Base-by-base conservation (phyloP, 1,140 invertebrate species). In the Anoplolepis gracilipes region DNA sequence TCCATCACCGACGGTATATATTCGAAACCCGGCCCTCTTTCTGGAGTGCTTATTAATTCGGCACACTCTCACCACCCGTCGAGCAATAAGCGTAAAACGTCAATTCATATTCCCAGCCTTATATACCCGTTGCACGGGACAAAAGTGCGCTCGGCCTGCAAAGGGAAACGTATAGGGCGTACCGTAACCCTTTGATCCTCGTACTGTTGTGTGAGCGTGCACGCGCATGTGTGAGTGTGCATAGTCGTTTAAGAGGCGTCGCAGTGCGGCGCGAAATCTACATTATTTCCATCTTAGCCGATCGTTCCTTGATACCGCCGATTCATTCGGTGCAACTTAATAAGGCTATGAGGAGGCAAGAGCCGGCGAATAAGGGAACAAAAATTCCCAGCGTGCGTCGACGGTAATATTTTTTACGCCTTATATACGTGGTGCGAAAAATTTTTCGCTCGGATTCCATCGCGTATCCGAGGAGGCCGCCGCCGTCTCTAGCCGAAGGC, bases 11-110 rank as follows among this genome's bases (percentile, higher is more conserved):
- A 72, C 70, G 76, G 84, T 90, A 78, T 82, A 90, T 82, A 90
- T 88, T 87, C 90, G 88, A 85, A 87, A 87, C 77, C 85, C 55
- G 84, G 77, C 53, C 62, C 77, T 88, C 78, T 85, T 87, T 90
- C 84, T 91, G 55, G 91, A 93, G 92, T 93, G 92, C 92, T 92
- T 93, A 93, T 93, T 93, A 93, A 93, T 93, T 93, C 92, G 90
- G 91, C 89, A 90, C 90, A 92, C 92, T 93, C 92, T 92, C 90
- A 84, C 87, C 92, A 90, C 87, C 85, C 86, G 85, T 90, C 79
- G 88, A 89, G 92, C 93, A 93, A 93, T 93, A 93, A 92, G 92
- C 90, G 92, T 92, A 92, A 93, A 93, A 93, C 92, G 92, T 91
- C 92, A 93, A 92, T 93, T 93, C 93, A 93, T 93, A 92, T 92